Evolutionary conservation across 2,888 invertebrate species (phyloP).

Genomic region (Drosophila infuscata): DNA sequence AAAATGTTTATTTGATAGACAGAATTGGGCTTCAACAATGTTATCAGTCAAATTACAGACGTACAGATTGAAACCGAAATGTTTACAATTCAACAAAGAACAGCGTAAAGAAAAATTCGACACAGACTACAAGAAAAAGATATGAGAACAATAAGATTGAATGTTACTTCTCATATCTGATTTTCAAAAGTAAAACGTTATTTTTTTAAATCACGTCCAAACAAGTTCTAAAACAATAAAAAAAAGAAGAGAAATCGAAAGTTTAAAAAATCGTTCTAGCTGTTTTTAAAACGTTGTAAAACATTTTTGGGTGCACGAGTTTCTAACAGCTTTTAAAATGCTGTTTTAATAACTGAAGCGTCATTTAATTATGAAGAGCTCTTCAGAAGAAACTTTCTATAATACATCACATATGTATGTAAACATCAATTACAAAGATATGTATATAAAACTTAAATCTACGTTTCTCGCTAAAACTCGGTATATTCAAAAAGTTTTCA

Average conservation of each 20-base stretch:
- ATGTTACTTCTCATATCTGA: neutral
- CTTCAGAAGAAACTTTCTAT: neutral
- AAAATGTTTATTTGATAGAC: slow-evolving; percentile 2
- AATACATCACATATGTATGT: neutral
- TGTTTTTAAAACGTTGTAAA: neutral
- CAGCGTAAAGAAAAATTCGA: neutral
- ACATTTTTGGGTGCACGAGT: neutral
- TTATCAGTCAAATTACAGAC: slow-evolving; percentile 5
- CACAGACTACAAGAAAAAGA: neutral
- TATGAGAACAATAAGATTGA: slow-evolving; percentile 1
- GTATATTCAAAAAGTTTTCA: neutral
- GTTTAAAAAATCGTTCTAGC: neutral
- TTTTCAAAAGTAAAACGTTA: neutral
- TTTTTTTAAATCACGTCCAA: neutral
- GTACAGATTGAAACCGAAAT: neutral
- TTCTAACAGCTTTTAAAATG: neutral
- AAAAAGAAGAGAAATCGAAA: slow-evolving; percentile 1
- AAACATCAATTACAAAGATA: neutral
- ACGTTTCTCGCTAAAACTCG: neutral
- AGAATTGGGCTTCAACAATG: slow-evolving; percentile 5
- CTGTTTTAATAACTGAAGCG: slow-evolving; percentile 3
- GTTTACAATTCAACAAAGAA: neutral
- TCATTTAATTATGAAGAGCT: neutral
- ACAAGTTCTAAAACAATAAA: neutral
- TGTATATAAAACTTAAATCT: neutral